A percentile compares a stretch with the other conserved stretches of the same genome.
Evolutionary conservation across 2,888 invertebrate genomes (phyloP).

Genomic region (Andrena hattorfiana): DNA sequence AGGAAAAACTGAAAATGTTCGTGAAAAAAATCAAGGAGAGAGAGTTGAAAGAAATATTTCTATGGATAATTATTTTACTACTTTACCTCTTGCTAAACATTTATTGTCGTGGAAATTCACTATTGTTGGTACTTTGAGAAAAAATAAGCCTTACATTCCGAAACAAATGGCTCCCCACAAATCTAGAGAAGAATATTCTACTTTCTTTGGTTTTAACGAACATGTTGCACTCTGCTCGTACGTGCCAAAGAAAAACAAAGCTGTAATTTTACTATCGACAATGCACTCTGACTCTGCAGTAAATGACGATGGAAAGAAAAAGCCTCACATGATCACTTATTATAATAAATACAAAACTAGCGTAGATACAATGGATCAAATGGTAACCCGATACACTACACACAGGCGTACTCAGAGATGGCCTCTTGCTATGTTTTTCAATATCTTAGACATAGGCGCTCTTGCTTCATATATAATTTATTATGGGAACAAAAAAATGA

Average conservation of each 20-base stretch:
- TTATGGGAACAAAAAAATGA: conserved; percentile 40
- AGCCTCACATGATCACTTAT: conserved; percentile 31
- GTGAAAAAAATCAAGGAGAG: conserved; percentile 70
- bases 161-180: conserved; percentile 58
- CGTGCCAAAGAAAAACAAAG: conserved; percentile 68
- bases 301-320: conserved; percentile 5
- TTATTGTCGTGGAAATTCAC: conserved; percentile 66
- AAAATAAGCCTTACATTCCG: conserved; percentile 62
- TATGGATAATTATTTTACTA: conserved; percentile 72
- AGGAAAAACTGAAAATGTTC: conserved; percentile 61
- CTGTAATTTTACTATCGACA: conserved; percentile 49
- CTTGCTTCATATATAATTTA: conserved; percentile 57
- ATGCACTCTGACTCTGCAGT: conserved; percentile 54
- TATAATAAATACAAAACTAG: conserved; percentile 66
- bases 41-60: conserved; percentile 73
- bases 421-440: conserved; percentile 61
- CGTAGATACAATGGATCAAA: conserved; percentile 61
- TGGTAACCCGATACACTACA: conserved; percentile 59
- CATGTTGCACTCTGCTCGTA: conserved; percentile 65
- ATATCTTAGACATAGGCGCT: conserved; percentile 58
- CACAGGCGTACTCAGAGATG: conserved; percentile 58
- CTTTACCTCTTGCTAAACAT: conserved; percentile 62
- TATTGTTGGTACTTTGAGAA: conserved; percentile 62
- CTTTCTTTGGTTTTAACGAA: conserved; percentile 67
- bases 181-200: conserved; percentile 30